Evolutionary conservation across 2,888 invertebrate species (phyloP).

Genomic region (Cyclophora albipunctata): DNA sequence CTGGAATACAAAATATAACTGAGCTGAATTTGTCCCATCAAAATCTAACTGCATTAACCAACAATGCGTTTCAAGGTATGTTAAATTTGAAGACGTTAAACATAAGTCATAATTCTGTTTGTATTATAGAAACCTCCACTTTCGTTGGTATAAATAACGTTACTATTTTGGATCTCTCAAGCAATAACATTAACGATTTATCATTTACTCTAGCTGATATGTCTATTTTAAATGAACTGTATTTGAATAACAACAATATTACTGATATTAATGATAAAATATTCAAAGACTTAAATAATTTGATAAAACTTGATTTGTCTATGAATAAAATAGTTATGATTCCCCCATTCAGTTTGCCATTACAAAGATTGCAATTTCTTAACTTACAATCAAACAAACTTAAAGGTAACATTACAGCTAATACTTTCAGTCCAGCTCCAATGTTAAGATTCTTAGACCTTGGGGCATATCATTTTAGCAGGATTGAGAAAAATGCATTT

Average conservation of each 20-base stretch:
- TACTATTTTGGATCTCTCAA: slow-evolving; percentile 47
- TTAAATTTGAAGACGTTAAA: slow-evolving; percentile 34
- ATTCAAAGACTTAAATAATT: background rate
- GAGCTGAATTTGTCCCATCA: slow-evolving; percentile 39
- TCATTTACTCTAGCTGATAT: too few relatives aligned
- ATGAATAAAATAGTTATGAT: slow-evolving; percentile 42
- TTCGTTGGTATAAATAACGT: slow-evolving; percentile 27
- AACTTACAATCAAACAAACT: slow-evolving; percentile 40
- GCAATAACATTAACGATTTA: slow-evolving; percentile 36
- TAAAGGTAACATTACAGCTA: slow-evolving; percentile 31
- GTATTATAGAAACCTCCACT: slow-evolving; percentile 31
- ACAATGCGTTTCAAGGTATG: slow-evolving; percentile 40
- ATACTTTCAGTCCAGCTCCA: slow-evolving; percentile 48
- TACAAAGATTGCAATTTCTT: slow-evolving; percentile 48
- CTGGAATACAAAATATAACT: slow-evolving; percentile 36
- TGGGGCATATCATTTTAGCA: slow-evolving; percentile 39
- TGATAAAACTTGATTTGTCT: slow-evolving; percentile 49
- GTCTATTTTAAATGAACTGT: slow-evolving; percentile 33
- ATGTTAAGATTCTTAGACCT: slow-evolving; percentile 49
- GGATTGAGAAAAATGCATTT: slow-evolving; percentile 43
- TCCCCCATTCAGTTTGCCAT: slow-evolving; percentile 42
- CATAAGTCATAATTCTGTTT: slow-evolving; percentile 44
- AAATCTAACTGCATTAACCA: slow-evolving; percentile 33
- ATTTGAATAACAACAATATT: slow-evolving; percentile 44
- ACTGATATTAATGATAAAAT: slow-evolving; percentile 17